phyloP scores from a whole-genome alignment of 2,888 invertebrate species.

The Orchesellides sinensis region DNA sequence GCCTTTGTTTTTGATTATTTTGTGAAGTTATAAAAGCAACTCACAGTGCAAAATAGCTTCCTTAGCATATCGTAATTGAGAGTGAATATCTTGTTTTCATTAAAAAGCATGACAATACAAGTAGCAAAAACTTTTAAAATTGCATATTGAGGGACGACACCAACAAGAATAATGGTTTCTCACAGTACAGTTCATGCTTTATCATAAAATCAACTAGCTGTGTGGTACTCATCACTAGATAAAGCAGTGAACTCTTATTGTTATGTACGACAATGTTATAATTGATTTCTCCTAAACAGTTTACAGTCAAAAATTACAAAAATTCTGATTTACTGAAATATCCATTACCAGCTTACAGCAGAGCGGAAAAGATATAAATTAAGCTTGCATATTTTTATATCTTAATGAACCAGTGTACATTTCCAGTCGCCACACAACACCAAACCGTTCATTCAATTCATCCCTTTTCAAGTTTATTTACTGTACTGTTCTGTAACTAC shows the following conservation, averaged over 20 bases:
- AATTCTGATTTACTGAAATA: slow-evolving; percentile 45
- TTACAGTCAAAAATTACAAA: slow-evolving; percentile 60
- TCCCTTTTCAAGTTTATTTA: slow-evolving; percentile 5
- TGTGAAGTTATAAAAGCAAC: slow-evolving; percentile 53
- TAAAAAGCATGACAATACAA: slow-evolving; percentile 47
- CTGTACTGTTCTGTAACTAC: background rate
- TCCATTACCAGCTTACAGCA: slow-evolving; percentile 36
- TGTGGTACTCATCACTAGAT: slow-evolving; percentile 11
- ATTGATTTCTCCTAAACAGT: slow-evolving; percentile 26
- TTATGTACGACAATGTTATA: slow-evolving; percentile 5
- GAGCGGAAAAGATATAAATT: slow-evolving; percentile 42
- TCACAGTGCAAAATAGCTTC: slow-evolving; percentile 58
- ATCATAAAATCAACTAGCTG: background rate
- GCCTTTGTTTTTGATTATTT: slow-evolving; percentile 28
- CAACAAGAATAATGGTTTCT: slow-evolving; percentile 25
- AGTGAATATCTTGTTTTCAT: slow-evolving; percentile 40
- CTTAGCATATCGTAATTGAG: slow-evolving; percentile 46
- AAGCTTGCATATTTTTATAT: slow-evolving; percentile 36
- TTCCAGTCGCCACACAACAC: slow-evolving; percentile 34
- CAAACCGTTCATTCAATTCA: slow-evolving; percentile 24
- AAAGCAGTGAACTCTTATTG: slow-evolving; percentile 20
- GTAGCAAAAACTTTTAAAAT: slow-evolving; percentile 23
- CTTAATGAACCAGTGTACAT: slow-evolving; percentile 45
- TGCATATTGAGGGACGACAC: slow-evolving; percentile 46
- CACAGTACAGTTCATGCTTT: slow-evolving; percentile 16